These are phyloP conservation scores for Carposina sasakii DNA, from an alignment of 1,140 invertebrate genomes.

Conservation along the genomic window DNA sequence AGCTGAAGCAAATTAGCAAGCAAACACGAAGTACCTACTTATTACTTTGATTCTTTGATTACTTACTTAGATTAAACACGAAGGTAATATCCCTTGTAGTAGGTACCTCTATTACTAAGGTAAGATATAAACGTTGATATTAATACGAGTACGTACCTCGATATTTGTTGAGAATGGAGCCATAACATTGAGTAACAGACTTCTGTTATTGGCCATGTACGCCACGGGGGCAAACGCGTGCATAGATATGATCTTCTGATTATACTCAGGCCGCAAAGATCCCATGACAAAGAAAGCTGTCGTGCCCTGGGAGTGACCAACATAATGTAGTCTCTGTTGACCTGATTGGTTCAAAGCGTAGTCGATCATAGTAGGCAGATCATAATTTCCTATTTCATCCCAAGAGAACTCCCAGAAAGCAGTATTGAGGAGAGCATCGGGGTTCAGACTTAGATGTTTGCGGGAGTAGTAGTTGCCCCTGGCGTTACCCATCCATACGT, in stretches of 20 bases:
- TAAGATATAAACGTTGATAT: no score
- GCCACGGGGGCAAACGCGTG: slow-evolving; percentile 80
- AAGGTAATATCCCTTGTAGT: no score
- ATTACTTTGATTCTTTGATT: no score
- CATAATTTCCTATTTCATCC: slow-evolving; percentile 85
- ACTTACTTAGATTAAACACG: no score
- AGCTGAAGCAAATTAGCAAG: no score
- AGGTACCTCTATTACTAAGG: no score
- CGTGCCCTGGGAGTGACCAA: slow-evolving; percentile 83
- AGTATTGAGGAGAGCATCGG: slow-evolving; percentile 67
- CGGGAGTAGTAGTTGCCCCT: slow-evolving; percentile 79
- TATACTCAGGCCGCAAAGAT: slow-evolving; percentile 77
- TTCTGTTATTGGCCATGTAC: slow-evolving; percentile 74
- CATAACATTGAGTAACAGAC: slow-evolving; percentile 62
- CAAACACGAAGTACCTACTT: no score
- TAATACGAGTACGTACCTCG: slow-evolving; percentile 39
- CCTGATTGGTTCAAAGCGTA: slow-evolving; percentile 77
- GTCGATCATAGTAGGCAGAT: slow-evolving; percentile 84
- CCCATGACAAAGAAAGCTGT: slow-evolving; percentile 77
- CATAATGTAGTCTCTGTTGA: slow-evolving; percentile 76
- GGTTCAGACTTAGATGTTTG: slow-evolving; percentile 71
- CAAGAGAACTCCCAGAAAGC: slow-evolving; percentile 86
- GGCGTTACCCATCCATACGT: slow-evolving; percentile 84
- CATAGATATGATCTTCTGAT: slow-evolving; percentile 77
- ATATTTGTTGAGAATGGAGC: slow-evolving; percentile 46